These are phyloP conservation scores for Eupithecia subumbrata DNA, from an alignment of 2,888 invertebrate species.

Conservation along the genomic window DNA sequence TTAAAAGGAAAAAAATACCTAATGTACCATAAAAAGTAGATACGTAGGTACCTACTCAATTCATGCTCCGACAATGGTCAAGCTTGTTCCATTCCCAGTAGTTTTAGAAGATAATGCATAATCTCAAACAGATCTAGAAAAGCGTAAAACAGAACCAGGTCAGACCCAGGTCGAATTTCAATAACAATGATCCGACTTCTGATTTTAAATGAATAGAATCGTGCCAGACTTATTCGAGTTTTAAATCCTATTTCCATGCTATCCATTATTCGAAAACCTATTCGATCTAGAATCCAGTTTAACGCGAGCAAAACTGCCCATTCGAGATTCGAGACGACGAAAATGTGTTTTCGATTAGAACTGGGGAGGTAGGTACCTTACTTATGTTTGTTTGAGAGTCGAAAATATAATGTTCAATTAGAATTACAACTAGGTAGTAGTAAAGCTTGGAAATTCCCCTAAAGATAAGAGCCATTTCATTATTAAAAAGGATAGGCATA, in stretches of 20 bases:
- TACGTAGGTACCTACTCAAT: too few relatives aligned
- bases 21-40: too few relatives aligned
- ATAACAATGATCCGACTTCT: constrained; percentile 9
- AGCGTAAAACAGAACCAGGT: neutral
- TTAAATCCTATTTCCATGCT: neutral
- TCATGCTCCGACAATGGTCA: too few relatives aligned
- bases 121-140: neutral
- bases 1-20: too few relatives aligned
- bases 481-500: too few relatives aligned
- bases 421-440: too few relatives aligned
- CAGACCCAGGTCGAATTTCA: constrained; percentile 3
- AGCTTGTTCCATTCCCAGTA: neutral
- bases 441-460: too few relatives aligned
- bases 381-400: too few relatives aligned
- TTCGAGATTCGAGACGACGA: neutral
- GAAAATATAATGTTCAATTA: too few relatives aligned
- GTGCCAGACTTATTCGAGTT: neutral
- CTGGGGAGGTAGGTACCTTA: neutral
- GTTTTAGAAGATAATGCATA: neutral
- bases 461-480: too few relatives aligned
- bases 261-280: neutral
- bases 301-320: neutral
- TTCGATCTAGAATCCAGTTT: neutral
- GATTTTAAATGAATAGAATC: constrained; percentile 2
- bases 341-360: neutral